Percentiles rank a stretch among this genome's conserved stretches.
Conservation (phyloP, 2,113 vertebrate genomes). For the Ploceus nigricollis region DNA sequence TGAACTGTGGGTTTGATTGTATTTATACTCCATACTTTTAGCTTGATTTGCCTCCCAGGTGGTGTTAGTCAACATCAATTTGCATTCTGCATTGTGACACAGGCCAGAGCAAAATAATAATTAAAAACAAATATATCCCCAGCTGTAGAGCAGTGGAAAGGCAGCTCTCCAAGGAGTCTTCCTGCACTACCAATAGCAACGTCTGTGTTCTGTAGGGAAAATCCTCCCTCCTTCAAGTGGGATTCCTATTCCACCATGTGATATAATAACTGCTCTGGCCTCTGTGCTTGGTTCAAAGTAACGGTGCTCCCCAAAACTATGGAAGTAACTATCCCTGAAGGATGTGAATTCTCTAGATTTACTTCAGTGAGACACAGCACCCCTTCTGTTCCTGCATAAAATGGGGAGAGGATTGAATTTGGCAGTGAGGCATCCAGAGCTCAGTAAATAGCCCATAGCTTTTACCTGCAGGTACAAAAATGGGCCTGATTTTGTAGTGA, state of each 20-base stretch:
- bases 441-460: not conserved
- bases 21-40: not conserved
- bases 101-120: not conserved
- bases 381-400: not conserved
- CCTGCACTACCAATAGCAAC: not conserved
- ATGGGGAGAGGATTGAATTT: accelerated
- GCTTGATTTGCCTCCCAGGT: not conserved
- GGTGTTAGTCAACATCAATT: not conserved
- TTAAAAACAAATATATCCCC: not conserved
- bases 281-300: not conserved
- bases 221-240: not conserved
- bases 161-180: not conserved
- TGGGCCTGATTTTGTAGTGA: not conserved
- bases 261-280: not conserved
- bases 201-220: not conserved
- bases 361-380: not conserved
- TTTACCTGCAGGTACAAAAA: not conserved
- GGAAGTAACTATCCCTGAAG: not conserved
- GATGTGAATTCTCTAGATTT: not conserved
- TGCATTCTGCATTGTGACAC: not conserved
- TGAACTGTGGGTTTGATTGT: not conserved
- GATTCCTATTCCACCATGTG: not conserved
- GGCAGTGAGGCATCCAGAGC: not conserved
- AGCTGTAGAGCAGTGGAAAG: not conserved
- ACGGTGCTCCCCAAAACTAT: not conserved